A percentile compares a stretch with the other conserved stretches of the same genome.
Evolutionary conservation across 2,888 invertebrate genomes (phyloP).

Genomic region (Cancer borealis): DNA sequence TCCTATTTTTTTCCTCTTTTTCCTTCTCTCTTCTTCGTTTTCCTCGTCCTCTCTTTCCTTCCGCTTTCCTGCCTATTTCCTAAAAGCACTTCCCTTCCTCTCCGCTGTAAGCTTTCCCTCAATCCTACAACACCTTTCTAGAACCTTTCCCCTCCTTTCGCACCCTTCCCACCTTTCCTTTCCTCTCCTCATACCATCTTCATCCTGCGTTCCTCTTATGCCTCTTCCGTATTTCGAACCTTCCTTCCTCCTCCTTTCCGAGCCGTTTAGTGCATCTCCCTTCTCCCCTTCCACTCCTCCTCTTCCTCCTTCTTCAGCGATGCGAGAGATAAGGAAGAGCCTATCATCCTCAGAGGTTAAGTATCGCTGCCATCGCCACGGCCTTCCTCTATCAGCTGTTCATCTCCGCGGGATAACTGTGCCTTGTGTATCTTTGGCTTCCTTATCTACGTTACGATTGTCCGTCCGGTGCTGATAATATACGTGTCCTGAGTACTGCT

Average conservation of each 20-base stretch:
- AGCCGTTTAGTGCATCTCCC: constrained; percentile 4
- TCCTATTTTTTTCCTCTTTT: not conserved
- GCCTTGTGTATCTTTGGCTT: constrained; percentile 15
- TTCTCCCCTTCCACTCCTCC: not conserved
- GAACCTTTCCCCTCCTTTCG: no score
- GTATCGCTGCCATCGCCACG: not conserved
- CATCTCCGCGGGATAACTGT: constrained; percentile 10
- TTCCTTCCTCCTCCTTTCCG: not conserved
- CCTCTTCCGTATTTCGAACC: not conserved
- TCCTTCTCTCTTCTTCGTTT: not conserved
- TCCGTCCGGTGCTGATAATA: no score
- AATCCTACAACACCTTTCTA: not conserved
- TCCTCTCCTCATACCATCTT: not conserved
- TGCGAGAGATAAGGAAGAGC: constrained; percentile 41
- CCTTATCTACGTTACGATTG: not conserved
- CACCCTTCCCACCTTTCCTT: not conserved
- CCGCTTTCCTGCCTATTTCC: not conserved
- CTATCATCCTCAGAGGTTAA: constrained; percentile 48
- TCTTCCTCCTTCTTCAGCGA: not conserved
- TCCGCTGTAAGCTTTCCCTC: not conserved
- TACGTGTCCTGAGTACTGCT: no score
- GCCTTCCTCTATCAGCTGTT: not conserved
- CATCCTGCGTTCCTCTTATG: not conserved
- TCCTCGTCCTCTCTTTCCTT: not conserved
- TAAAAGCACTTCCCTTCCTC: not conserved